Evolutionary conservation across 2,888 invertebrate species (phyloP).

Genomic region (Cheilosia pagana): DNA sequence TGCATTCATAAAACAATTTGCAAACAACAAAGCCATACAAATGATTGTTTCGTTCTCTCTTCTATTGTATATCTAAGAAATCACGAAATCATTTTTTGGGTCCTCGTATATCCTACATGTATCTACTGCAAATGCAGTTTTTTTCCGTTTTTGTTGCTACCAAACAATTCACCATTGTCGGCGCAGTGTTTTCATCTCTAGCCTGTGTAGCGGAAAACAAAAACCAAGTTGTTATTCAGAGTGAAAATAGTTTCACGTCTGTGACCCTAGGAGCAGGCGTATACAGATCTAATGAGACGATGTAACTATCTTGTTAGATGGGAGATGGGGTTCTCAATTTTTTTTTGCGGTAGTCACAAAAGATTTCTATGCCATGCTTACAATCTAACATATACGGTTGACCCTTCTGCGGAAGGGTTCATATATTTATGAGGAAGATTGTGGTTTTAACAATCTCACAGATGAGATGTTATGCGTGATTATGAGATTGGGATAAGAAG

Average conservation of each 20-base stretch:
- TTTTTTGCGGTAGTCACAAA: slow-evolving; percentile 27
- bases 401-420: slow-evolving; percentile 55
- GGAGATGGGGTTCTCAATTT: slow-evolving; percentile 1
- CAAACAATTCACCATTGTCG: slow-evolving; percentile 34
- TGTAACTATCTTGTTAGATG: slow-evolving; percentile 71
- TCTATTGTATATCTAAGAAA: slow-evolving; percentile 63
- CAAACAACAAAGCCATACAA: slow-evolving; percentile 62
- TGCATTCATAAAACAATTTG: slow-evolving; percentile 68
- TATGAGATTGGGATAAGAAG: slow-evolving; percentile 61
- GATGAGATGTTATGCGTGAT: slow-evolving; percentile 65
- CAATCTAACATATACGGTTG: slow-evolving; percentile 45
- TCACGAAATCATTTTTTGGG: slow-evolving; percentile 62
- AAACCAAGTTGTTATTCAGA: slow-evolving; percentile 65
- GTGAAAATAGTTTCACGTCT: slow-evolving; percentile 75
- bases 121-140: slow-evolving; percentile 10
- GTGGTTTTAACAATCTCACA: slow-evolving; percentile 67
- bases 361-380: slow-evolving; percentile 17
- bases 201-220: slow-evolving; percentile 19
- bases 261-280: slow-evolving; percentile 65
- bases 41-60: slow-evolving; percentile 26
- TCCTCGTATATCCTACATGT: not conserved
- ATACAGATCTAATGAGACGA: slow-evolving; percentile 73
- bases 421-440: slow-evolving; percentile 57
- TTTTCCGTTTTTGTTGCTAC: not conserved
- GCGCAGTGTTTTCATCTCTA: slow-evolving; percentile 58